Conservation (phyloP, 2,797 vertebrate genomes). For the Eremophila alpestris region DNA sequence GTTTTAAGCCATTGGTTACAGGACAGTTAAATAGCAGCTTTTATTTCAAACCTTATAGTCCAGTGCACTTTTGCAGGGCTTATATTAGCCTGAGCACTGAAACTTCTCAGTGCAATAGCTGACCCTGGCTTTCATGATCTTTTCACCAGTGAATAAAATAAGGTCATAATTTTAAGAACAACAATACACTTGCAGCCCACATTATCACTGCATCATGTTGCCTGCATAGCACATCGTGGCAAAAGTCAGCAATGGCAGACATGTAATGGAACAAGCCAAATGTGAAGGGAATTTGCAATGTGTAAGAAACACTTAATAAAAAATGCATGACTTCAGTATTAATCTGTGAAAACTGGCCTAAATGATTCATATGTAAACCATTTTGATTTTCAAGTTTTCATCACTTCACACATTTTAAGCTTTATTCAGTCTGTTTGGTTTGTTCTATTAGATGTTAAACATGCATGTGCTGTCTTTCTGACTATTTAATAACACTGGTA, state of each 20-base stretch:
- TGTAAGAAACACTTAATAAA: not conserved
- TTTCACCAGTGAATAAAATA: not conserved
- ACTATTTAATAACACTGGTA: not conserved
- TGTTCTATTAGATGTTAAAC: not conserved
- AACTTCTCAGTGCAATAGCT: not conserved
- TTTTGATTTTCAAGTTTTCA: not conserved
- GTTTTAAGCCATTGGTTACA: not conserved
- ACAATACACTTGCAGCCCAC: not conserved
- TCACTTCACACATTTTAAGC: not conserved
- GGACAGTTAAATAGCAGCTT: not conserved
- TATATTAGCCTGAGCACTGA: not conserved
- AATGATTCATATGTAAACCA: not conserved
- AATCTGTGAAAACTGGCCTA: not conserved
- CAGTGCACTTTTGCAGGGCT: not conserved
- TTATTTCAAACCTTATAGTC: not conserved
- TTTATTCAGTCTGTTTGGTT: not conserved
- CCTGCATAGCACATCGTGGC: not conserved
- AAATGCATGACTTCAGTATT: not conserved
- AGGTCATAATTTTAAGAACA: not conserved
- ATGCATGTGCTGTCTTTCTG: not conserved
- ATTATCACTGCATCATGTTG: not conserved
- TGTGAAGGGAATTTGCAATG: not conserved
- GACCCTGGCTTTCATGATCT: not conserved
- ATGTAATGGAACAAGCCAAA: not conserved
- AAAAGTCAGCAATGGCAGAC: not conserved